A percentile compares a stretch with the other conserved stretches of the same genome.
phyloP scores from a whole-genome alignment of 2,888 invertebrate genomes.

The Cancer borealis region DNA sequence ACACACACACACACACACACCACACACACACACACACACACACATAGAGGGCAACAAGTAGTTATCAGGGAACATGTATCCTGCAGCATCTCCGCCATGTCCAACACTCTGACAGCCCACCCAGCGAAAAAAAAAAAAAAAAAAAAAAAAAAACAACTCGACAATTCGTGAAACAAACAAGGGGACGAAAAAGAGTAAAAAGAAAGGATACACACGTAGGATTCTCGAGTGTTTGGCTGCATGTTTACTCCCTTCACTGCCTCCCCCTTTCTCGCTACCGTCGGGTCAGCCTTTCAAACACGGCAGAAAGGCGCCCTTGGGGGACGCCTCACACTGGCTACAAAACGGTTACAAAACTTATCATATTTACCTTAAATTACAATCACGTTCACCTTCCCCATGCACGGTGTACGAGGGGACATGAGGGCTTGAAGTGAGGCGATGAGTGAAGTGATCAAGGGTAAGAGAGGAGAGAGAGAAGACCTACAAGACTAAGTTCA shows the following conservation, averaged over 20 bases:
- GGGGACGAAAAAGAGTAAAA: not conserved
- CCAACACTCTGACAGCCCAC: not conserved
- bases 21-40: not conserved
- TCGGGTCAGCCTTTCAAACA: not conserved
- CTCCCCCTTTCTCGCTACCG: not conserved
- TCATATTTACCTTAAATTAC: too few species aligned
- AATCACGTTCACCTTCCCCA: too few species aligned
- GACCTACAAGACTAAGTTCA: too few species aligned
- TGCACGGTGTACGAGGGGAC: too few species aligned
- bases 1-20: constrained; percentile 20
- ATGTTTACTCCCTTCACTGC: constrained; percentile 2
- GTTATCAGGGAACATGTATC: not conserved
- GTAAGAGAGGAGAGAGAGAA: too few species aligned
- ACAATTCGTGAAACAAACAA: constrained; percentile 10
- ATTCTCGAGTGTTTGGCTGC: not conserved
- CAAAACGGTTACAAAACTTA: too few species aligned
- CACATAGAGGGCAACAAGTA: not conserved
- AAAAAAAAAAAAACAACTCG: not conserved
- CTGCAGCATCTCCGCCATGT: not conserved
- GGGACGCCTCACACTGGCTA: not conserved
- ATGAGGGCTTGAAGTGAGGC: too few species aligned
- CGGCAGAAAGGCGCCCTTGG: not conserved
- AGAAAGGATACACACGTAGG: not conserved
- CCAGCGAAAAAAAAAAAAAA: not conserved
- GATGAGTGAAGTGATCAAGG: too few species aligned